Evolutionary conservation across 2,113 vertebrate genomes (phyloP).

Genomic region (Macquaria australasica): DNA sequence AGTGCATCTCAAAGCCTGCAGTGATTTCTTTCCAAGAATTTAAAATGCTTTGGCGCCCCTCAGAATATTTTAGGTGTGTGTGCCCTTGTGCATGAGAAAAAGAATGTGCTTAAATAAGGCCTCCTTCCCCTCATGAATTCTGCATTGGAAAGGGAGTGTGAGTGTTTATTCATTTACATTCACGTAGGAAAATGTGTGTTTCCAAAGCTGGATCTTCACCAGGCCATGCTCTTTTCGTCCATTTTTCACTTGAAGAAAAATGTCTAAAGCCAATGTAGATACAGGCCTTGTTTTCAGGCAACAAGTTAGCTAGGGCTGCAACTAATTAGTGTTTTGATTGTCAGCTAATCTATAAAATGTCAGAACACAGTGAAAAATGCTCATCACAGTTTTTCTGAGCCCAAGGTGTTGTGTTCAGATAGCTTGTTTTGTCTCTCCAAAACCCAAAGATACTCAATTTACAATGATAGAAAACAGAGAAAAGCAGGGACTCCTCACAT

Average conservation of each 20-base stretch:
- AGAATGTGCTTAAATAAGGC: not conserved
- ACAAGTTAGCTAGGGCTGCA: not conserved
- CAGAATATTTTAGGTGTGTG: not conserved
- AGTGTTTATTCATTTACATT: not conserved
- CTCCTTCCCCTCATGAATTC: not conserved
- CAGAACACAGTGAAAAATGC: too few species aligned
- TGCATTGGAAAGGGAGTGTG: not conserved
- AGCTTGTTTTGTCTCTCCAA: too few species aligned
- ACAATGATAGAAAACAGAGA: too few species aligned
- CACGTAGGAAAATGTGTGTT: not conserved
- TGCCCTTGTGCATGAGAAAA: not conserved
- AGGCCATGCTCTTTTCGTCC: not conserved
- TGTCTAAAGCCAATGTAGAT: not conserved
- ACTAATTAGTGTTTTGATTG: not conserved
- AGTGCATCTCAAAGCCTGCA: conserved; percentile 46
- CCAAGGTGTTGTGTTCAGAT: too few species aligned
- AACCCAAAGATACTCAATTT: too few species aligned
- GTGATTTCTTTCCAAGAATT: conserved; percentile 31
- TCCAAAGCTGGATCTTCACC: not conserved
- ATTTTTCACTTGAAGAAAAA: not conserved
- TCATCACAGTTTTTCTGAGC: too few species aligned
- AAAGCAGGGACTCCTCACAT: too few species aligned
- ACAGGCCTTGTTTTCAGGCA: not conserved
- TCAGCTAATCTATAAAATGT: too few species aligned
- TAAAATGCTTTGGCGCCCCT: conserved; percentile 21